Percentiles rank a stretch among this genome's conserved stretches.
phyloP scores from a whole-genome alignment of 2,888 invertebrate species.

The Sarcophaga subvicina region DNA sequence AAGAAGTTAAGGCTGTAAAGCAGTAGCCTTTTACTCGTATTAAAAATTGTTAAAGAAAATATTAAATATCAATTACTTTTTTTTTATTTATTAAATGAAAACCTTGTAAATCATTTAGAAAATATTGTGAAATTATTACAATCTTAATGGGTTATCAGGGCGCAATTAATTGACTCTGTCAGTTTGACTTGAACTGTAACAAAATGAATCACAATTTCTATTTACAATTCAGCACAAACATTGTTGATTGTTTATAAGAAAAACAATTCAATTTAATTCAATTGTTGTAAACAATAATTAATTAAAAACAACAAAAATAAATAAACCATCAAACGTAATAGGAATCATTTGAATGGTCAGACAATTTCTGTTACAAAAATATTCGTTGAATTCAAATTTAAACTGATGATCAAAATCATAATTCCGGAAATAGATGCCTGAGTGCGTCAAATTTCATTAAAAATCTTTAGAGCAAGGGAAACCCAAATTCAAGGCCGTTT shows the following conservation, averaged over 20 bases:
- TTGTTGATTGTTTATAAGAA: background rate
- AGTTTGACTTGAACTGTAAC: no score
- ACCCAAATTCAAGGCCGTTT: no score
- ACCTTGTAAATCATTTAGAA: constrained; percentile 16
- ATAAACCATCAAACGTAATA: no score
- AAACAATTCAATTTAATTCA: background rate
- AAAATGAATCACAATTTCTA: background rate
- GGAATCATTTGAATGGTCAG: no score
- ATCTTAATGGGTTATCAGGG: background rate
- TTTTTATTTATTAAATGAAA: background rate
- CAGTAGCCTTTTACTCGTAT: background rate
- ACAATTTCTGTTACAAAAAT: no score
- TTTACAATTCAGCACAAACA: background rate
- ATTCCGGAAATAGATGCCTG: no score
- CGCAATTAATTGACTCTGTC: background rate
- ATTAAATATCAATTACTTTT: no score
- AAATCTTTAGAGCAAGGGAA: no score
- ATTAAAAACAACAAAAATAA: background rate
- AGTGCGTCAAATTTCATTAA: no score
- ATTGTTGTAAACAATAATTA: background rate
- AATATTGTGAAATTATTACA: background rate
- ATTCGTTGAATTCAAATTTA: no score
- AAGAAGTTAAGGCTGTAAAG: no score
- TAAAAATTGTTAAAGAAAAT: background rate
- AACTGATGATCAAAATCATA: no score